Evolutionary conservation across 1,140 invertebrate species (phyloP).

Genomic region (Drosophila virilis): DNA sequence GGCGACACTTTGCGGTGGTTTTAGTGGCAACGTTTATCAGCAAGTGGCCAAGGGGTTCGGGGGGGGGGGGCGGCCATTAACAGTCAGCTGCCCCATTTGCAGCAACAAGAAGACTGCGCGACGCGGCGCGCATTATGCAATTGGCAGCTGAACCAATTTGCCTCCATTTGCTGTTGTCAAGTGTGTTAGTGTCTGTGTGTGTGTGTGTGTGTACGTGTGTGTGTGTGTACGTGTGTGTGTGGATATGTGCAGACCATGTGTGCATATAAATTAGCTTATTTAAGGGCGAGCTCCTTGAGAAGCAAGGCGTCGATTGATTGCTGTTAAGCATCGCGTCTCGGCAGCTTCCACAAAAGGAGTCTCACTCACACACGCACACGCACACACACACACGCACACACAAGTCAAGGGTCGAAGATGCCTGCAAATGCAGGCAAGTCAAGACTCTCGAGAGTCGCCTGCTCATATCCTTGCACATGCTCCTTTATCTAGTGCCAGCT

Average conservation of each 20-base stretch:
- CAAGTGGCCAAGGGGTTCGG: not conserved
- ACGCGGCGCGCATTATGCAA: conserved; percentile 4
- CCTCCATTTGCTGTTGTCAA: conserved; percentile 36
- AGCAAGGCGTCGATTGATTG: conserved; percentile 61
- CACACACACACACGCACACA: not conserved
- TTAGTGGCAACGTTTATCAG: not conserved
- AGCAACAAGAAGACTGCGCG: conserved; percentile 8
- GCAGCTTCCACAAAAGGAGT: not conserved
- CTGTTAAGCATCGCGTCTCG: conserved; percentile 40
- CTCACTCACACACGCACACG: not conserved
- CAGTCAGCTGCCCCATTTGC: conserved; percentile 43
- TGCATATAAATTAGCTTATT: conserved; percentile 75
- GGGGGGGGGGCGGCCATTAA: conserved; percentile 35
- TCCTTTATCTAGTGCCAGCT: conserved; percentile 2
- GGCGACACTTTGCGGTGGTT: conserved; percentile 24
- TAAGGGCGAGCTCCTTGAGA: conserved; percentile 63
- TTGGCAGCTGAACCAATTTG: conserved; percentile 42
- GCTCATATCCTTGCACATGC: conserved; percentile 2
- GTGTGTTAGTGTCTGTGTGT: conserved; percentile 3
- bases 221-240: conserved; percentile 24
- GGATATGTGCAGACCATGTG: conserved; percentile 45
- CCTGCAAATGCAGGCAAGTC: conserved; percentile 36
- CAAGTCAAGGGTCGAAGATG: conserved; percentile 31
- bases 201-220: conserved; percentile 9
- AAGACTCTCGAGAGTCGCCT: conserved; percentile 1